Evolutionary conservation across 2,113 vertebrate genomes (phyloP).

Genomic region (Anser brachyrhynchus): DNA sequence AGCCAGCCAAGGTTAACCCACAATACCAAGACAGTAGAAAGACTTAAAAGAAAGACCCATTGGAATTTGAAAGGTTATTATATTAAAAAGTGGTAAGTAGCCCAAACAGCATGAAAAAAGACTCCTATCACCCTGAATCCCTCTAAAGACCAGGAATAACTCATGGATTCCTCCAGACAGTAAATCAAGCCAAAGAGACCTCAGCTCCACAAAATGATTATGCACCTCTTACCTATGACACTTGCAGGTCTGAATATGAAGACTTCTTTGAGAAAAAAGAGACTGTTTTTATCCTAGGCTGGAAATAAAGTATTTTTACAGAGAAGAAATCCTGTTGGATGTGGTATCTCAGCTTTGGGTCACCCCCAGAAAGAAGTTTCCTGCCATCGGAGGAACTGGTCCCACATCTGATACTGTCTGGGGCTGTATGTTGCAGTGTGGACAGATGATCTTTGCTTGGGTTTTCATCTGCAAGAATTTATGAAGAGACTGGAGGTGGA

Average conservation of each 20-base stretch:
- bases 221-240: background rate
- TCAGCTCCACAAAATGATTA: background rate
- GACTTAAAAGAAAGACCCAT: background rate
- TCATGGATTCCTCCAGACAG: background rate
- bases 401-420: too few species aligned
- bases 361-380: background rate
- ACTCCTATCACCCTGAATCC: background rate
- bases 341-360: too few species aligned
- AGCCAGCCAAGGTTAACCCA: background rate
- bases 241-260: background rate
- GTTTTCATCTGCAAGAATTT: too few species aligned
- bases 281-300: background rate
- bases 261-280: background rate
- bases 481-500: constrained; percentile 92
- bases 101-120: background rate
- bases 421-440: too few species aligned
- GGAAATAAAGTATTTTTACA: background rate
- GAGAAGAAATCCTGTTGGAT: background rate
- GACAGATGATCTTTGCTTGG: too few species aligned
- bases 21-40: background rate
- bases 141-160: background rate
- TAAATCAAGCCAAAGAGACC: background rate
- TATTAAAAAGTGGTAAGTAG: background rate
- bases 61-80: background rate
- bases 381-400: background rate